These are phyloP conservation scores for Sandelia bainsii DNA, from an alignment of 2,797 vertebrate species.

Conservation along the genomic window DNA sequence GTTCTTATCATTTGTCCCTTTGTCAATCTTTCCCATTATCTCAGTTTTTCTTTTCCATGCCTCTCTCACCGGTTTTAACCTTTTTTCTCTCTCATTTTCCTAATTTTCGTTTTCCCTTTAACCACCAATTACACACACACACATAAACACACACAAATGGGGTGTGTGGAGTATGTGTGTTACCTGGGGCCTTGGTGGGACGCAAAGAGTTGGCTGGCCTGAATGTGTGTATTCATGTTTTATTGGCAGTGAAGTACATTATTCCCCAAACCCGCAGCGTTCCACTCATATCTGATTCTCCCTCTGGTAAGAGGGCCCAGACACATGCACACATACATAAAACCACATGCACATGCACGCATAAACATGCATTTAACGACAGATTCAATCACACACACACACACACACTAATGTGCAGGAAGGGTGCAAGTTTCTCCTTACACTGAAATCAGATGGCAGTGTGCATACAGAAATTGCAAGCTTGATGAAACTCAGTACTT, in stretches of 20 bases:
- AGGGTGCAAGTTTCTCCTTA: slow-evolving; percentile 58
- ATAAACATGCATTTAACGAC: slow-evolving; percentile 22
- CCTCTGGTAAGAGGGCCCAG: slow-evolving; percentile 64
- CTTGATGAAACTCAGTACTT: slow-evolving; percentile 68
- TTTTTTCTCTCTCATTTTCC: neutral
- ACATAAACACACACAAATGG: neutral
- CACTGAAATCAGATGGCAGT: slow-evolving; percentile 69
- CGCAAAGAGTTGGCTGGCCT: slow-evolving; percentile 67
- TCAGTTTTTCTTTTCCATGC: slow-evolving; percentile 8
- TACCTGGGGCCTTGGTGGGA: slow-evolving; percentile 60
- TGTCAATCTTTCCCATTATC: slow-evolving; percentile 11
- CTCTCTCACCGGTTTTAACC: slow-evolving; percentile 17
- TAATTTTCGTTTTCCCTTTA: slow-evolving; percentile 28
- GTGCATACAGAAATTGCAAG: slow-evolving; percentile 63
- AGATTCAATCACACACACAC: neutral
- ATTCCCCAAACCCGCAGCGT: slow-evolving; percentile 81
- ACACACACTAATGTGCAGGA: slow-evolving; percentile 30
- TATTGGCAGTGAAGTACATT: slow-evolving; percentile 82
- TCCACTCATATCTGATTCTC: slow-evolving; percentile 83
- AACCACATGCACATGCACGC: slow-evolving; percentile 1
- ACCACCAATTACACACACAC: slow-evolving; percentile 15
- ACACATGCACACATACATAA: slow-evolving; percentile 23
- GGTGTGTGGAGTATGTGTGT: slow-evolving; percentile 16
- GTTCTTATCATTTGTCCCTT: slow-evolving; percentile 2
- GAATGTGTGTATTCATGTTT: slow-evolving; percentile 85